Evolutionary conservation across 2,797 vertebrate species (phyloP).

Genomic region (Fratercula arctica): DNA sequence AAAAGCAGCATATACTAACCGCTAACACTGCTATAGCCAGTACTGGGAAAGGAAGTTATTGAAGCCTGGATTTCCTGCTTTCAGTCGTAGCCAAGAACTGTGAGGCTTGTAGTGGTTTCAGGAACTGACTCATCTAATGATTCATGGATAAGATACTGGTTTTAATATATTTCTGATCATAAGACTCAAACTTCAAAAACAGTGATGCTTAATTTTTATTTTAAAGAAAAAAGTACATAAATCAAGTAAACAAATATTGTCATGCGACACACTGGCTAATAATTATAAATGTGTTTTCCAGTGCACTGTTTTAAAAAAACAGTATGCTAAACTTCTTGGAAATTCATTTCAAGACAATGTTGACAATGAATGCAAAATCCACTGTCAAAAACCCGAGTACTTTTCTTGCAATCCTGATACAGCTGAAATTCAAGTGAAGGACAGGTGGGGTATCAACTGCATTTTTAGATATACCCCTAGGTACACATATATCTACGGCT

Average conservation of each 20-base stretch:
- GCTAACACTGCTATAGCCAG: slow-evolving; percentile 80
- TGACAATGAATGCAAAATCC: background rate
- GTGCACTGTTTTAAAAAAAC: background rate
- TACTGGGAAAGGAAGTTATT: slow-evolving; percentile 95
- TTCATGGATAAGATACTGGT: slow-evolving; percentile 88
- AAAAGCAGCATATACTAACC: slow-evolving; percentile 84
- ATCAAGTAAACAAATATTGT: background rate
- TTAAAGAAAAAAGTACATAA: slow-evolving; percentile 31
- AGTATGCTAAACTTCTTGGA: background rate
- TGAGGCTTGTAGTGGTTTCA: slow-evolving; percentile 93
- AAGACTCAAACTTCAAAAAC: slow-evolving; percentile 76
- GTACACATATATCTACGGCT: slow-evolving; percentile 35
- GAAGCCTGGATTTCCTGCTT: slow-evolving; percentile 96
- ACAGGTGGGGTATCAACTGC: slow-evolving; percentile 52
- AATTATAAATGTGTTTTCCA: background rate
- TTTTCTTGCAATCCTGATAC: background rate
- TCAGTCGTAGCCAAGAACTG: slow-evolving; percentile 89
- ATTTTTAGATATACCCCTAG: slow-evolving; percentile 39
- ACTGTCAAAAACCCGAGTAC: background rate
- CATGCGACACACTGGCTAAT: background rate
- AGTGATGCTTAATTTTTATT: slow-evolving; percentile 55
- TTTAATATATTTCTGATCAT: slow-evolving; percentile 85
- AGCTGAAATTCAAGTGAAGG: slow-evolving; percentile 21
- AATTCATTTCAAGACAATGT: background rate
- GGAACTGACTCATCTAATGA: slow-evolving; percentile 96